Percentiles rank a stretch among this genome's conserved stretches.
Conservation (phyloP, 2,888 invertebrate species). For the Carabus problematicus region DNA sequence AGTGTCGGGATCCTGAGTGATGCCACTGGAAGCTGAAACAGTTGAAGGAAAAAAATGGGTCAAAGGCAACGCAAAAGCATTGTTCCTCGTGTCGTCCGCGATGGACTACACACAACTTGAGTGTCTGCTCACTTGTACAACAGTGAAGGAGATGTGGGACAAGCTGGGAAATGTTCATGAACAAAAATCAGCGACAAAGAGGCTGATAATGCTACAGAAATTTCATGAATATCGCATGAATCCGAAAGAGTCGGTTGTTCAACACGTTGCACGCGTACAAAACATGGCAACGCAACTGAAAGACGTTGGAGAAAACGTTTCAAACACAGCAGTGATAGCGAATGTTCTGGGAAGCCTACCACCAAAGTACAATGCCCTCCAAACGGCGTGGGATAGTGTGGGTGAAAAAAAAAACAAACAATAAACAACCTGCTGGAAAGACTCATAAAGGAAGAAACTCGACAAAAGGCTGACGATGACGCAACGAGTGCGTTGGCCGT, state of each 20-base stretch:
- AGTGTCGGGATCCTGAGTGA: no score
- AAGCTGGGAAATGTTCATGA: slow-evolving; percentile 46
- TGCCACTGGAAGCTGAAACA: no score
- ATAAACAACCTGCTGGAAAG: no score
- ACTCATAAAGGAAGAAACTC: no score
- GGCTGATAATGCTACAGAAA: slow-evolving; percentile 43
- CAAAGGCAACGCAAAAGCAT: slow-evolving; percentile 47
- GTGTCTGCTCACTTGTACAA: slow-evolving; percentile 44
- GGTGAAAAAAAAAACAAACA: no score
- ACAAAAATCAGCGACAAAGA: slow-evolving; percentile 47
- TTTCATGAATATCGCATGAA: slow-evolving; percentile 45
- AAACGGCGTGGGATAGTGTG: no score
- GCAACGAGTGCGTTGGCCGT: no score
- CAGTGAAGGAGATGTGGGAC: slow-evolving; percentile 47
- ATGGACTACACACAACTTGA: slow-evolving; percentile 45
- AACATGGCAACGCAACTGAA: slow-evolving; percentile 46
- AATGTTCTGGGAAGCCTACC: no score
- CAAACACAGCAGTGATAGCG: slow-evolving; percentile 24
- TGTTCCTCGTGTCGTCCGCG: slow-evolving; percentile 46
- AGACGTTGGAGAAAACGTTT: slow-evolving; percentile 46
- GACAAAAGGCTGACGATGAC: no score
- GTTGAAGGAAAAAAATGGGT: slow-evolving; percentile 42
- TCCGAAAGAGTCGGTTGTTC: slow-evolving; percentile 44
- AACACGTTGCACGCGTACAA: slow-evolving; percentile 45
- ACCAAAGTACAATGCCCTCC: no score